These are phyloP conservation scores for Drosophila tristis DNA, from an alignment of 1,140 invertebrate species.

Conservation along the genomic window DNA sequence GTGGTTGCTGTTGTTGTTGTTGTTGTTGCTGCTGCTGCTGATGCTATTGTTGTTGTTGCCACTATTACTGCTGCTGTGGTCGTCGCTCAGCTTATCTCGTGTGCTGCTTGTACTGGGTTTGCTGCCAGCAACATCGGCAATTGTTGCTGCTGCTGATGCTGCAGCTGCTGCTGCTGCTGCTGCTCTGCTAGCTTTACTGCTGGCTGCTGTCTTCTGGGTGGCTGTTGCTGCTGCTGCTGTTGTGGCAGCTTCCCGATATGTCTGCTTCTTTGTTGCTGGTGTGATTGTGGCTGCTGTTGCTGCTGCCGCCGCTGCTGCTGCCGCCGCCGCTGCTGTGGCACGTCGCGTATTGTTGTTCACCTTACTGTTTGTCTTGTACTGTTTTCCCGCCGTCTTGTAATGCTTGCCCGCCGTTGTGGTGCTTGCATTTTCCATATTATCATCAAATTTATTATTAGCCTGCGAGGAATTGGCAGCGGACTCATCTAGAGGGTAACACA, in stretches of 20 bases:
- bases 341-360: conserved; percentile 65
- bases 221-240: conserved; percentile 41
- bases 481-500: conserved; percentile 61
- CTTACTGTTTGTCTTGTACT: conserved; percentile 64
- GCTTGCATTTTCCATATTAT: conserved; percentile 82
- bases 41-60: conserved; percentile 30
- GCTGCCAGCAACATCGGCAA: conserved; percentile 50
- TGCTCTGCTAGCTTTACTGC: conserved; percentile 44
- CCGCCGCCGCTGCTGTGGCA: conserved; percentile 60
- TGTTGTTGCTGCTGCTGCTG: conserved; percentile 31
- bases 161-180: conserved; percentile 44
- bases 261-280: conserved; percentile 73
- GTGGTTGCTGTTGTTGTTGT: conserved; percentile 39
- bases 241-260: conserved; percentile 70
- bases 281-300: conserved; percentile 22
- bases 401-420: conserved; percentile 65
- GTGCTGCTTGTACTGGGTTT: conserved; percentile 53
- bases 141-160: conserved; percentile 21
- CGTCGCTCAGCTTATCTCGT: conserved; percentile 48
- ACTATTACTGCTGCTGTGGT: conserved; percentile 25
- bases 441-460: conserved; percentile 56
- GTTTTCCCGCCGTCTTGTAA: conserved; percentile 63
- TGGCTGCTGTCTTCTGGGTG: conserved; percentile 45
- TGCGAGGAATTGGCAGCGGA: conserved; percentile 58
- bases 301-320: conserved; percentile 40